Evolutionary conservation across 2,113 vertebrate genomes (phyloP).

Genomic region (Sterna hirundo): DNA sequence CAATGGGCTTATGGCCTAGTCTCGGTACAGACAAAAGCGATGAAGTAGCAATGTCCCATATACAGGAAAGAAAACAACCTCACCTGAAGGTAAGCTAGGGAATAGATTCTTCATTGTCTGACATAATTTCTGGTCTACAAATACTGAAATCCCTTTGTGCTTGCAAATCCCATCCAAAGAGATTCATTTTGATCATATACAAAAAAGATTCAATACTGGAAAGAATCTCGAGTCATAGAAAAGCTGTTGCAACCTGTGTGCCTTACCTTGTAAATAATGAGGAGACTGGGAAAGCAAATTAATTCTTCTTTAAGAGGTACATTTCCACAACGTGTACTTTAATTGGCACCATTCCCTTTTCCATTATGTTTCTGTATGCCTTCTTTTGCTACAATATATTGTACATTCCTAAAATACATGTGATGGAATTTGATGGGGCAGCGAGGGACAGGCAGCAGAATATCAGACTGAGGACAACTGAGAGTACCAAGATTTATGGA

Average conservation of each 20-base stretch:
- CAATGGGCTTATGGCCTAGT: not conserved
- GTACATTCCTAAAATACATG: not conserved
- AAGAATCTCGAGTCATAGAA: not conserved
- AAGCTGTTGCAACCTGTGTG: not conserved
- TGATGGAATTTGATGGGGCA: not conserved
- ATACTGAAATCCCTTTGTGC: not conserved
- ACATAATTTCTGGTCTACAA: not conserved
- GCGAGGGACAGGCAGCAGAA: fast-evolving
- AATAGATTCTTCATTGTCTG: not conserved
- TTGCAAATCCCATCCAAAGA: not conserved
- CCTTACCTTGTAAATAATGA: not conserved
- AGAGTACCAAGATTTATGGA: not conserved
- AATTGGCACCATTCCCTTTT: not conserved
- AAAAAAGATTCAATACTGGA: not conserved
- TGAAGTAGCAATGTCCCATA: not conserved
- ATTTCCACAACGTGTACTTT: not conserved
- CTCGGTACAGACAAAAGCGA: not conserved
- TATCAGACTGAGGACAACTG: not conserved
- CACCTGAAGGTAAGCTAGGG: not conserved
- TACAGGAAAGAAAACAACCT: not conserved
- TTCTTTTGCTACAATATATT: not conserved
- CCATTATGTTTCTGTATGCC: not conserved
- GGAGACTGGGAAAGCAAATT: not conserved
- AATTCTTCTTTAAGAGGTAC: not conserved
- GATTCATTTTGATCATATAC: not conserved